These are phyloP conservation scores for Rallus limicola DNA, from an alignment of 2,113 vertebrate genomes.

Conservation along the genomic window DNA sequence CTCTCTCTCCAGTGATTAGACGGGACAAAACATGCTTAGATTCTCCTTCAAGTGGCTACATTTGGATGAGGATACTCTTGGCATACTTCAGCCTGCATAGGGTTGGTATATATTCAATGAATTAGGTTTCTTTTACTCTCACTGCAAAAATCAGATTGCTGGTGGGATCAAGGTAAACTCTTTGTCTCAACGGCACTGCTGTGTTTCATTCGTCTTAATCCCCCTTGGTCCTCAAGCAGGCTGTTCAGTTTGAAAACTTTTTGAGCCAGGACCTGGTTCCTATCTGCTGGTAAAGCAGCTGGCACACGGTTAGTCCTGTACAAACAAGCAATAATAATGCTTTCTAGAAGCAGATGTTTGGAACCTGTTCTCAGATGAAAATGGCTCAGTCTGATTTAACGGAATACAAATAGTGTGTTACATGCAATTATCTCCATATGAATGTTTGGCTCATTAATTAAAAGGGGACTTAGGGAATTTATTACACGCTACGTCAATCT, in stretches of 20 bases:
- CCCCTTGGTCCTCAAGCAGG: not conserved
- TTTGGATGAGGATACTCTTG: not conserved
- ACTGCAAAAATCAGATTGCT: not conserved
- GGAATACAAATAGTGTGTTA: slow-evolving; percentile 57
- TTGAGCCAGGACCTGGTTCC: not conserved
- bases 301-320: slow-evolving; percentile 11
- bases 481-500: not conserved
- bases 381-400: slow-evolving; percentile 23
- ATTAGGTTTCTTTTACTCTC: not conserved
- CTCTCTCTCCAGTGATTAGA: not conserved
- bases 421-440: slow-evolving; percentile 55
- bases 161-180: not conserved
- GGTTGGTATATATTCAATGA: not conserved
- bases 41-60: not conserved
- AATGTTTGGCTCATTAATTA: slow-evolving; percentile 73
- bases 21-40: not conserved
- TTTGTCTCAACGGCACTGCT: not conserved
- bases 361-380: slow-evolving; percentile 34
- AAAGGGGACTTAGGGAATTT: slow-evolving; percentile 76
- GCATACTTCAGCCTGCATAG: not conserved
- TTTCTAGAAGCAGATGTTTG: slow-evolving; percentile 57
- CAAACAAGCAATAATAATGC: slow-evolving; percentile 49
- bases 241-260: not conserved
- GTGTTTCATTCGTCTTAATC: not conserved
- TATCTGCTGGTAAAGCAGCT: slow-evolving; percentile 40